Percentiles rank a stretch among this genome's conserved stretches.
Conservation (phyloP, 2,888 invertebrate genomes). For the Eulithis prunata region DNA sequence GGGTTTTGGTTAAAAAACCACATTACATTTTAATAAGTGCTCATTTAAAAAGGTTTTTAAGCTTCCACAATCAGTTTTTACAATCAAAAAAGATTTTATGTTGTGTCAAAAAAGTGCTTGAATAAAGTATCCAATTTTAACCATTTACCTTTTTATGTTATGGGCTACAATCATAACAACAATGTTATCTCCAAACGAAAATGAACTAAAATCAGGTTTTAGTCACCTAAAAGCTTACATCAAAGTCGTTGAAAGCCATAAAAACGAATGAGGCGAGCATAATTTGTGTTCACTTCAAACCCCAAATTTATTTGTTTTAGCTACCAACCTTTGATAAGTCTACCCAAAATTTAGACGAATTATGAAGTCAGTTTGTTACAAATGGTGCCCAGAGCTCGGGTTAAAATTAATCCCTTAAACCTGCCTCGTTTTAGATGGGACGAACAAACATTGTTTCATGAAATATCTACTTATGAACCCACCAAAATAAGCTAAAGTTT, state of each 20-base stretch:
- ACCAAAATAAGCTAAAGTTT: slow-evolving; percentile 59
- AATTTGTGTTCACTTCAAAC: slow-evolving; percentile 23
- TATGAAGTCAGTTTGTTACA: slow-evolving; percentile 35
- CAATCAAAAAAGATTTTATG: slow-evolving; percentile 20
- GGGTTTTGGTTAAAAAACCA: not conserved
- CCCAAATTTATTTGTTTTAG: slow-evolving; percentile 22
- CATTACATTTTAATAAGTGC: slow-evolving; percentile 15
- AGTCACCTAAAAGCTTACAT: slow-evolving; percentile 42
- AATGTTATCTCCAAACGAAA: slow-evolving; percentile 34
- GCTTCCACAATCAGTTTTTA: slow-evolving; percentile 10
- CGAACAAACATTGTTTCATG: slow-evolving; percentile 43
- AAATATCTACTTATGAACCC: slow-evolving; percentile 55
- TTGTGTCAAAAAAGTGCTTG: slow-evolving; percentile 23
- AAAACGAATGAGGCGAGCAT: slow-evolving; percentile 30
- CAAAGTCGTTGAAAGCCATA: slow-evolving; percentile 30
- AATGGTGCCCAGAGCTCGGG: slow-evolving; percentile 36
- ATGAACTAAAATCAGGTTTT: slow-evolving; percentile 32
- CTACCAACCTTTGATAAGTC: slow-evolving; percentile 25
- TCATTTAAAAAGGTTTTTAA: slow-evolving; percentile 8
- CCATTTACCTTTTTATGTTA: slow-evolving; percentile 26
- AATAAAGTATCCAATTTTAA: slow-evolving; percentile 22
- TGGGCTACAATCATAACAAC: slow-evolving; percentile 17
- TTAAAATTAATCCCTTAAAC: slow-evolving; percentile 42
- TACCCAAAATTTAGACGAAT: slow-evolving; percentile 19
- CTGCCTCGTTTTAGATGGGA: slow-evolving; percentile 37